These are phyloP conservation scores for Lasioglossum villosulum DNA, from an alignment of 2,888 invertebrate genomes.

Conservation along the genomic window DNA sequence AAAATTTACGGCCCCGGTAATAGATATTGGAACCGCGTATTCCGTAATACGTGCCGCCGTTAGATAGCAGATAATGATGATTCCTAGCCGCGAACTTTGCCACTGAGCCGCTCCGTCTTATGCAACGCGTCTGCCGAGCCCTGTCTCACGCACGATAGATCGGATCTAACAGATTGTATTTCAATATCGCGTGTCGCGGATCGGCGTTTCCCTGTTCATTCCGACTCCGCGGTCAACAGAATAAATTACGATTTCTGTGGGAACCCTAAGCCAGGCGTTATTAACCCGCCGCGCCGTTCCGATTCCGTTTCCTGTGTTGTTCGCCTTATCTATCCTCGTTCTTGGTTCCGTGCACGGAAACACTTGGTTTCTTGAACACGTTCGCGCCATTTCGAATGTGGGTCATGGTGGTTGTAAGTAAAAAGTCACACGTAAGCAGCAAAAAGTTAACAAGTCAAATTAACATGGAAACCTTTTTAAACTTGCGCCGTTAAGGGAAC, in stretches of 20 bases:
- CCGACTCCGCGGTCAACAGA: slow-evolving; percentile 22
- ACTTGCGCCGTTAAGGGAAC: not conserved
- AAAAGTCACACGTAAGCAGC: not conserved
- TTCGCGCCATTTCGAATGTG: not conserved
- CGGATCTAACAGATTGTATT: slow-evolving; percentile 61
- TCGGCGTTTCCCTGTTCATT: slow-evolving; percentile 42
- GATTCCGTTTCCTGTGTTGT: slow-evolving; percentile 1
- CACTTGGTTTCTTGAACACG: not conserved
- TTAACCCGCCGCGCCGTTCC: slow-evolving; percentile 3
- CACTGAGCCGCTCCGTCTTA: slow-evolving; percentile 56
- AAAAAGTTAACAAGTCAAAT: not conserved
- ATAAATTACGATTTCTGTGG: slow-evolving; percentile 41
- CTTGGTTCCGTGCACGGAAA: not conserved
- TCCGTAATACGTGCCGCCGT: slow-evolving; percentile 73
- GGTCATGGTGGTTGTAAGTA: not conserved
- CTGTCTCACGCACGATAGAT: slow-evolving; percentile 57
- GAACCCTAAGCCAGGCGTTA: slow-evolving; percentile 23
- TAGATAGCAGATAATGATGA: slow-evolving; percentile 74
- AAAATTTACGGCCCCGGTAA: slow-evolving; percentile 70
- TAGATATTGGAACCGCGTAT: slow-evolving; percentile 73
- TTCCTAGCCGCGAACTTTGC: slow-evolving; percentile 71
- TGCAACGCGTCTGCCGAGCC: slow-evolving; percentile 41
- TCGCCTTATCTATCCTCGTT: slow-evolving; percentile 7
- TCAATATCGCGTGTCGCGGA: slow-evolving; percentile 51
- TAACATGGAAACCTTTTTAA: not conserved